Evolutionary conservation across 1,140 invertebrate species (phyloP), one percentile per base, ranked within the genome.

Genomic region (Lysiphlebus fabarum): DNA sequence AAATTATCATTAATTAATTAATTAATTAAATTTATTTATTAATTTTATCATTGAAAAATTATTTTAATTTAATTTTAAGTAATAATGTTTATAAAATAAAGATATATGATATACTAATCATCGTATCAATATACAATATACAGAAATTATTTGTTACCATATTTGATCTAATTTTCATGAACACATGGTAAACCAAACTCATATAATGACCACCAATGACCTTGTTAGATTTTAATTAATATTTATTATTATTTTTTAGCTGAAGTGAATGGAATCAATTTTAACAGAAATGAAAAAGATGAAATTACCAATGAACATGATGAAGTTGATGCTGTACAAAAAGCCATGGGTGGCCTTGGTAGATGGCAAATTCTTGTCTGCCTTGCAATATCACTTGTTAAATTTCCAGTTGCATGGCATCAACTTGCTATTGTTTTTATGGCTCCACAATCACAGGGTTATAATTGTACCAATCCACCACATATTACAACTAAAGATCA

Each of bases 401-500:
- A 89, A 67, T 87, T 89, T 67, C 86, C 86, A 2, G 85, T 88
- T 1, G 87, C 86, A 0, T 89, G 86, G 86, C 87, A 89, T 69
- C 86, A 87, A 58, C 72, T 84, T 63, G 84, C 80, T 12, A 86
- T 86, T 61, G 85, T 87, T 41, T 87, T 87, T 62, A 78, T 87
- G 43, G 84, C 85, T 2, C 84, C 86, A 0, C 82, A 84, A 4
- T 55, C 54, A 2, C 82, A 81, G 55, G 67, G 73, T 4, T 83
- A 78, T 58, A 79, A 66, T 53, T 81, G 77, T 70, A 78, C 69
- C 6, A 17, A 42, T 64, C 66, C 67, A 14, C 76, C 80, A 42
- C 69, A 59, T 3, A 77, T 75, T 0, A 74, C 80, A 50, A 69
- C 73, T 0, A 9, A 83, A 76, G 64, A 70, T 48, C 66, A 74